Base-by-base conservation (phyloP, 2,888 invertebrate genomes). In the Aphrophora alni region DNA sequence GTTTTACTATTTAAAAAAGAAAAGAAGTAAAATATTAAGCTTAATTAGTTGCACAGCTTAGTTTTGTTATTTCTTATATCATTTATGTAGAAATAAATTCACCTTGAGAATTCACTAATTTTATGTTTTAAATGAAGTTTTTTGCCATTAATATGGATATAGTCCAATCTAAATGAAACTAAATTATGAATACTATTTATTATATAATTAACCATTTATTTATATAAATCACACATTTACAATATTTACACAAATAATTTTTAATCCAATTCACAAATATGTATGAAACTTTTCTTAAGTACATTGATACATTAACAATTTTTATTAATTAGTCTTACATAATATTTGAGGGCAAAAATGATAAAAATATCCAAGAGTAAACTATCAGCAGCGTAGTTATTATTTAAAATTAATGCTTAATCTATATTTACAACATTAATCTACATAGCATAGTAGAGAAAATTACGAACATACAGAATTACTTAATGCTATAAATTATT, bases 141-240 rank as follows among this genome's bases (percentile, higher is more conserved):
- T n/a, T n/a, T n/a, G n/a, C n/a, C n/a, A n/a, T n/a, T n/a, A n/a
- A n/a, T n/a, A n/a, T n/a, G n/a, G n/a, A n/a, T n/a, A n/a, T n/a
- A n/a, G n/a, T n/a, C n/a, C n/a, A n/a, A n/a, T n/a, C n/a, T n/a
- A n/a, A n/a, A n/a, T n/a, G n/a, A n/a, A n/a, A n/a, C n/a, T n/a
- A n/a, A n/a, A n/a, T n/a, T 8, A 5, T 33, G 33, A 12, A 59
- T 21, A 21, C 21, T 59, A 59, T 59, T 44, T 44, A 44, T 2
- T 4, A 59, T 59, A 59, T 59, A 59, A 59, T 14, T 59, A n/a
- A 59, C 59, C 59, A 21, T 59, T 21, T 59, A 59, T 59, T 59
- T 59, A 59, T 59, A 59, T 59, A 59, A 59, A 59, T 59, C 59
- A 59, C 59, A 59, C 59, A 59, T 59, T 21, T 21, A 59, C 59